phyloP scores from a whole-genome alignment of 2,888 invertebrate genomes.

The Cheiracanthium punctorium region DNA sequence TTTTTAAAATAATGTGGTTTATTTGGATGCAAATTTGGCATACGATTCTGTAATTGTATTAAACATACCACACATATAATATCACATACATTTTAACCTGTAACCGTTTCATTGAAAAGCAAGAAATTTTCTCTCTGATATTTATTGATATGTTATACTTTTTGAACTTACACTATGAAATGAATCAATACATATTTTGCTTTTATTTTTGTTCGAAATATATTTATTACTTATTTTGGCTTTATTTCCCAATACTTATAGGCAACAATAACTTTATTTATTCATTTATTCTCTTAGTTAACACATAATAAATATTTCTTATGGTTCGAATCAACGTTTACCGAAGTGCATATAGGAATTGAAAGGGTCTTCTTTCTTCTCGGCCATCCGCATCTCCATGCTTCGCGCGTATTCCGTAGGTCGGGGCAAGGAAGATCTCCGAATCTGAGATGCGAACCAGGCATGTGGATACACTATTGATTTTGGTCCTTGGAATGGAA shows the following conservation, averaged over 20 bases:
- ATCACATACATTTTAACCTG: no score
- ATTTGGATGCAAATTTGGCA: no score
- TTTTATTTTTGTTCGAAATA: conserved; percentile 21
- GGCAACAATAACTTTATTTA: conserved; percentile 34
- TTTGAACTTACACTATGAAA: conserved; percentile 55
- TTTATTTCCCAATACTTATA: conserved; percentile 14
- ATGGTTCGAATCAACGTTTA: conserved; percentile 44
- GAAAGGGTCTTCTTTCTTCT: conserved; percentile 63
- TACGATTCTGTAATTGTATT: no score
- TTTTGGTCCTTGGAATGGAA: conserved; percentile 61
- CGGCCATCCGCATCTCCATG: conserved; percentile 44
- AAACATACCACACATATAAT: no score
- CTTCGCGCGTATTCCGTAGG: background rate
- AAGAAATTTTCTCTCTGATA: conserved; percentile 6
- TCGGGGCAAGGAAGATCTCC: conserved; percentile 38
- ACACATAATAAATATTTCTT: conserved; percentile 39
- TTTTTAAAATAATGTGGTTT: no score
- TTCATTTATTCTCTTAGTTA: conserved; percentile 25
- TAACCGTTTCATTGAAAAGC: background rate
- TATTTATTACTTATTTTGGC: background rate
- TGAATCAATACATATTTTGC: conserved; percentile 28
- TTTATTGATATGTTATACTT: conserved; percentile 65
- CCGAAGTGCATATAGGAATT: conserved; percentile 68
- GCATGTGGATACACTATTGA: conserved; percentile 66
- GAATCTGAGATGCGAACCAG: conserved; percentile 58